These are phyloP conservation scores for Spodoptera litura DNA, from an alignment of 1,140 invertebrate genomes.

Conservation along the genomic window DNA sequence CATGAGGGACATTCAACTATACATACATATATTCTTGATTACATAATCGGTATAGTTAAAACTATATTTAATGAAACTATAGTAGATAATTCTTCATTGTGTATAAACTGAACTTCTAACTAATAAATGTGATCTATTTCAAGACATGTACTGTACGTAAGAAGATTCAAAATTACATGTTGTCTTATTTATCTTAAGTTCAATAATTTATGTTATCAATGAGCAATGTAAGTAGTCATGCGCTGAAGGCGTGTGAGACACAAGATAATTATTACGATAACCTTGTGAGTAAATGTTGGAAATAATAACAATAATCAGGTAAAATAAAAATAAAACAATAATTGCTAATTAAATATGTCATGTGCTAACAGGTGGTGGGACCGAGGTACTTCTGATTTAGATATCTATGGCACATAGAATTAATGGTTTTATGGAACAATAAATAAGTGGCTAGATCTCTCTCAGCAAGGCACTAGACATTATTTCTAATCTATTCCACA, in stretches of 20 bases:
- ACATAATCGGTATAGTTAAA: neutral
- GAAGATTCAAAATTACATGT: slow-evolving; percentile 24
- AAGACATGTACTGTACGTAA: slow-evolving; percentile 18
- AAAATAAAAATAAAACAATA: slow-evolving; percentile 1
- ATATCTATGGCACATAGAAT: too few species aligned
- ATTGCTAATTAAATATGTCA: neutral
- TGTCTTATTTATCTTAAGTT: slow-evolving; percentile 17
- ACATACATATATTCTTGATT: too few species aligned
- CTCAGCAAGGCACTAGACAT: too few species aligned
- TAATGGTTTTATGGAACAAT: too few species aligned
- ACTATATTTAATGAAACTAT: neutral
- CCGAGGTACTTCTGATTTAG: too few species aligned
- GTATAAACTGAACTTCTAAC: too few species aligned
- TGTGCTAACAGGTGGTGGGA: too few species aligned
- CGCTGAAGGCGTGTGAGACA: slow-evolving; percentile 13
- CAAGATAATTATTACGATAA: slow-evolving; percentile 27
- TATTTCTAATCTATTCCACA: too few species aligned
- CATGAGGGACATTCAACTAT: too few species aligned
- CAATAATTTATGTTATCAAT: slow-evolving; percentile 29
- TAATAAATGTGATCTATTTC: slow-evolving; percentile 16
- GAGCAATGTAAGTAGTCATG: slow-evolving; percentile 20
- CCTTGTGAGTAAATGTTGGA: slow-evolving; percentile 3
- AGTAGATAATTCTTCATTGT: too few species aligned
- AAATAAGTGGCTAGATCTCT: too few species aligned
- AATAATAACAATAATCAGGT: slow-evolving; percentile 36